A percentile compares a stretch with the other conserved stretches of the same genome.
Conservation (phyloP, 2,888 invertebrate species). For the Anodontia alba region DNA sequence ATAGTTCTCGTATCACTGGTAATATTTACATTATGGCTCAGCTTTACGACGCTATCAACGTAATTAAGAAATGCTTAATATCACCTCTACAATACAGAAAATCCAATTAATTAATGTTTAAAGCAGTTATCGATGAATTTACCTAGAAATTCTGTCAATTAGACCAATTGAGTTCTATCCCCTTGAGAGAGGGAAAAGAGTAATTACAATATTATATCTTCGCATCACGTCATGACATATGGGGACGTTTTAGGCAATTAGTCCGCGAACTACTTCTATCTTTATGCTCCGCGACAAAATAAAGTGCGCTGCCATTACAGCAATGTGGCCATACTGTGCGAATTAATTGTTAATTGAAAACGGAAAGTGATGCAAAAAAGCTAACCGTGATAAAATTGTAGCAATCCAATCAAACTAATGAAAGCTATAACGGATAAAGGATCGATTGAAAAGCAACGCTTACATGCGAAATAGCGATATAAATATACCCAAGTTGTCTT, state of each 20-base stretch:
- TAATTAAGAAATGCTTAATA: constrained; percentile 20
- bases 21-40: constrained; percentile 15
- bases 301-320: background rate
- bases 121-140: constrained; percentile 60
- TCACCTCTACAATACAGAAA: constrained; percentile 36
- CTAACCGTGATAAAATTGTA: constrained; percentile 12
- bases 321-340: constrained; percentile 40
- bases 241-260: constrained; percentile 57
- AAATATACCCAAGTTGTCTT: constrained; percentile 14
- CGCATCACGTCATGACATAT: constrained; percentile 56
- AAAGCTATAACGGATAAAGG: constrained; percentile 13
- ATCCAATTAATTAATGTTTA: constrained; percentile 64
- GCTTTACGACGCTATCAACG: constrained; percentile 16
- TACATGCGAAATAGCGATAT: constrained; percentile 20
- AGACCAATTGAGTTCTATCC: constrained; percentile 58
- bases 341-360: constrained; percentile 63
- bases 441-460: constrained; percentile 11
- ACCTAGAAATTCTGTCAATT: constrained; percentile 63
- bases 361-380: constrained; percentile 59
- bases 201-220: constrained; percentile 65
- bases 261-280: constrained; percentile 33
- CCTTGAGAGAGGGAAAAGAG: constrained; percentile 60
- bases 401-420: constrained; percentile 15
- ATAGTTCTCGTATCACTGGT: constrained; percentile 3
- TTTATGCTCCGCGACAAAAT: constrained; percentile 5